Base-by-base conservation (phyloP, 2,888 invertebrate species). In the Drosophila antonietae region DNA sequence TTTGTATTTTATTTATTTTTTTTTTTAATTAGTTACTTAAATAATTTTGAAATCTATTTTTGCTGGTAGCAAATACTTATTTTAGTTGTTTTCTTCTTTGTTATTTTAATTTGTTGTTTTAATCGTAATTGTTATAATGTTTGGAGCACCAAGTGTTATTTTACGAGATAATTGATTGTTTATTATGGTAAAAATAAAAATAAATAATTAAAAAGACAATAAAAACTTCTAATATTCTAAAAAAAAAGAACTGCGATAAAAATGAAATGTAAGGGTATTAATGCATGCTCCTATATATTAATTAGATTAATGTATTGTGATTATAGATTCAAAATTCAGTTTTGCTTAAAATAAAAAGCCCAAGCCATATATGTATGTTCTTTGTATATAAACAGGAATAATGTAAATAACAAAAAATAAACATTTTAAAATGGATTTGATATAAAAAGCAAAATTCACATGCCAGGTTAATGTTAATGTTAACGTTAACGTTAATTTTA, bases 401-500 rank as follows among this genome's bases (percentile, higher is more conserved):
- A 37, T 37, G 5, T 37, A 15, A 15, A 47, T 20, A 43, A 43
- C 3, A 37, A 46, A 8, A 68, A 12, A 52, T 3, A n/a, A 55
- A 6, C n/a, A n/a, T 41, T 66, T 56, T 37, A 65, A 57, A 81
- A 85, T 90, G 81, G 81, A 80, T 70, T 81, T 62, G 23, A 20
- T 73, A 78, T 76, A 78, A 74, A 68, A 90, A 90, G 90, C 90
- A 84, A 88, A 90, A 86, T 89, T 88, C 88, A 81, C 90, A 90
- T 90, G 90, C 91, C 37, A 52, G 81, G 31, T 43, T 4, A 18
- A 43, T 43, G 47, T 14, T 10, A n/a, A 33, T 31, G 49, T 31
- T 10, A n/a, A 31, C n/a, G 33, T n/a, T 2, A 33, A 49, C 33
- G 66, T 39, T 28, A 68, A 58, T 43, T 9, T 46, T 51, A 55